Base-by-base conservation (phyloP, 2,797 vertebrate species). In the Mycteria americana region DNA sequence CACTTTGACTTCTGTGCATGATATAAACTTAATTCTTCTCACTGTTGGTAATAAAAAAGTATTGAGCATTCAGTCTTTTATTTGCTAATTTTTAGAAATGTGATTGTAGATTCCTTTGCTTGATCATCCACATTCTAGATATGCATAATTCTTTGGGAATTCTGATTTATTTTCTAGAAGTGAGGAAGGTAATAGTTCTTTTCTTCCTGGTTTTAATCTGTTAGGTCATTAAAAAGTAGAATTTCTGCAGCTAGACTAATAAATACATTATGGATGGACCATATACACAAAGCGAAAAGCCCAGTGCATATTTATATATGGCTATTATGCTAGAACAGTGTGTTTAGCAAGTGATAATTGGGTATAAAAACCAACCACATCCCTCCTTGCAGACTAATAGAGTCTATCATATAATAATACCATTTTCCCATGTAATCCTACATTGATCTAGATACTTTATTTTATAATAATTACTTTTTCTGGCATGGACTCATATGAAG, bases 1-100 rank as follows among this genome's bases (percentile, higher is more conserved):
- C 87, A 67, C 85, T 93, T 96, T 96, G 85, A 93, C 68, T 92
- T 75, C 60, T 80, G 56, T 96, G 96, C 95, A 96, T 96, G 95
- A 89, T 67, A 83, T 74, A 74, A 89, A 62, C 31, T 37, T 94
- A 95, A 77, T 62, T 94, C 67, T 76, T 74, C 81, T 92, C 54
- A 50, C 31, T 93, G 6, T 30, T 37, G 59, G 68, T 90, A 94
- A 93, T 93, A 88, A 93, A 85, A 95, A 79, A 45, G 13, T 78
- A 37, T 27, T 70, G 64, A 91, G 63, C 69, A 86, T 90, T 93
- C 81, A 89, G 67, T 75, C 67, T 93, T 94, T 84, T 48, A 74
- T 89, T 94, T 88, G 51, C 80, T 92, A 80, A 64, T 92, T 77
- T 88, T 92, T 88, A 95, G 85, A 92, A 90, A 86, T 59, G 70